These are phyloP conservation scores for Torymus tubicola DNA, from an alignment of 2,888 invertebrate species.

Conservation along the genomic window DNA sequence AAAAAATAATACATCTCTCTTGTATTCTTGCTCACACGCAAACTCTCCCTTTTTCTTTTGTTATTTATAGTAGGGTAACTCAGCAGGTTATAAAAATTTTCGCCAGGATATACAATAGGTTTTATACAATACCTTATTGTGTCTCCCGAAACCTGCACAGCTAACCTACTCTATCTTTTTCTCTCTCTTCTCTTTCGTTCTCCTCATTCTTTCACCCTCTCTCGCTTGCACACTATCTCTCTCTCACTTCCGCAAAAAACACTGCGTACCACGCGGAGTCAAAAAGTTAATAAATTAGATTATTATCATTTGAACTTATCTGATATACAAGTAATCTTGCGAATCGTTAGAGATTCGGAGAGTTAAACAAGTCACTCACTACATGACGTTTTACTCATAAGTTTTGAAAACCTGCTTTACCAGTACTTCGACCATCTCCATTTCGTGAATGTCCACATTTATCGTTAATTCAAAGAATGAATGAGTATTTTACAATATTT, in stretches of 20 bases:
- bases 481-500: constrained; percentile 2
- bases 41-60: too few species aligned
- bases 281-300: constrained; percentile 61
- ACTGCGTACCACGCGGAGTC: constrained; percentile 26
- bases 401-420: constrained; percentile 28
- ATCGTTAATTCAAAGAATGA: constrained; percentile 17
- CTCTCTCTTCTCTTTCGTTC: too few species aligned
- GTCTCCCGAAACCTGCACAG: too few species aligned
- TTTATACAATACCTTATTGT: too few species aligned
- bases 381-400: constrained; percentile 10
- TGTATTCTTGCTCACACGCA: too few species aligned
- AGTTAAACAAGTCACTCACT: constrained; percentile 23
- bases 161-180: too few species aligned
- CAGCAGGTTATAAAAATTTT: too few species aligned
- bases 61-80: too few species aligned
- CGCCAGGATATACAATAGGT: too few species aligned
- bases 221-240: too few species aligned
- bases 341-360: constrained; percentile 66
- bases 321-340: constrained; percentile 59
- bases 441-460: background rate
- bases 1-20: constrained; percentile 38
- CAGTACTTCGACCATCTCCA: constrained; percentile 3
- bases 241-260: too few species aligned
- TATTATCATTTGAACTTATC: constrained; percentile 48
- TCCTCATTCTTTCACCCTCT: too few species aligned